Base-by-base conservation (phyloP, 2,113 vertebrate species). In the Platycercus adscitus region DNA sequence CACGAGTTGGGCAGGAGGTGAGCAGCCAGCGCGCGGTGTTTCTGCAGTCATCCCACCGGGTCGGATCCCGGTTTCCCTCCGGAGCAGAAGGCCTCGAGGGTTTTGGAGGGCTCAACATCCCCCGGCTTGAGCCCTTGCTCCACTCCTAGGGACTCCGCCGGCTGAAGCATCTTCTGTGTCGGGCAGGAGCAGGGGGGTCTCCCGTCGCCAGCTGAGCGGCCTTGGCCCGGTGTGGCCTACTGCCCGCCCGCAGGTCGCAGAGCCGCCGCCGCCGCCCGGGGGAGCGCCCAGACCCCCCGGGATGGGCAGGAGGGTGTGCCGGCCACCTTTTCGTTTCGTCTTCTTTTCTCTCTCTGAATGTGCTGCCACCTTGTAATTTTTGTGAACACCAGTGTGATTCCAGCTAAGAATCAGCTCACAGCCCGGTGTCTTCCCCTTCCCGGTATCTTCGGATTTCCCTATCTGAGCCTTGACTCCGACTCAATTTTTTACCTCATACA, bases 261-360 rank as follows among this genome's bases (percentile, higher is more conserved):
- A 3, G 7, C 47, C 23, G 9, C 21, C 26, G 9, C 21, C 26
- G 11, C 6, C 6, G 9, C 49, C 46, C 29, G 12, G 17, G 29
- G 41, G 20, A 39, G 23, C 2, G 2, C 5, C 15, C 5, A 21
- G 47, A 47, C 11, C 11, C 29, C 11, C 17, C 25, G 21, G 37
- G 25, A 39, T 1, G 31, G 17, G 18, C 2, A 7, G 21, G 14
- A 75, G 17, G 6, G 4, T 11, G 13, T 21, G 33, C 25, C 43
- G 16, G 6, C 25, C 5, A 5, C 26, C 25, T 47, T 47, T 47
- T 47, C 19, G 7, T 9, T 35, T 41, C 28, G 0, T 35, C 33
- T 71, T 60, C 37, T 56, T 58, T 26, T 3, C 7, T 20, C 23
- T 6, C 1, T 0, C 17, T 63, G 26, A 9, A 43, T 6, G 4